A percentile compares a stretch with the other conserved stretches of the same genome.
Evolutionary conservation across 2,113 vertebrate species (phyloP).

Genomic region (Ascaphus truei): DNA sequence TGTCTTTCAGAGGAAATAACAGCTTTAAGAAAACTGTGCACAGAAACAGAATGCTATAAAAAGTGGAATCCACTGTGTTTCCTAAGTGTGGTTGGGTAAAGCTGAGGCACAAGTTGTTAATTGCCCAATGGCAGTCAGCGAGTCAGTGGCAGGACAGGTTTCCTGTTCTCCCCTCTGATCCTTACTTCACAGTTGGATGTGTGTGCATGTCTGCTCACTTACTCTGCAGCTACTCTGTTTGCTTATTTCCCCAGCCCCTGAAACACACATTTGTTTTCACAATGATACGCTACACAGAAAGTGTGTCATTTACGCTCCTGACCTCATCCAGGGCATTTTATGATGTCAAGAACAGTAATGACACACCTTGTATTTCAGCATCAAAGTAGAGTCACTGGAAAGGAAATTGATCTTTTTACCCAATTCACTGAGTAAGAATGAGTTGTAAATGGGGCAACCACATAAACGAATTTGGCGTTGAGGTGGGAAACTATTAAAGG

Average conservation of each 20-base stretch:
- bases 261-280: neutral
- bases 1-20: neutral
- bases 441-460: neutral
- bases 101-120: neutral
- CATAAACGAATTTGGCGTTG: neutral
- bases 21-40: neutral
- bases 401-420: neutral
- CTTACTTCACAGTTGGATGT: neutral
- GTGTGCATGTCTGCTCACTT: neutral
- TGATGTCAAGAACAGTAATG: conserved; percentile 2
- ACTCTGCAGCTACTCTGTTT: neutral
- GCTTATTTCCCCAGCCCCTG: neutral
- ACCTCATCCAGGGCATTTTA: neutral
- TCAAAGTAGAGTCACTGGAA: neutral
- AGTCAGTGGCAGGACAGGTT: neutral
- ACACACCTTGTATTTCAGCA: neutral
- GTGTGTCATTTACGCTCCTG: neutral
- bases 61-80: neutral
- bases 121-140: neutral
- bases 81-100: neutral
- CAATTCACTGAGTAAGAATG: conserved; percentile 12
- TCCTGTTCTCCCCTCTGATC: neutral
- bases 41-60: neutral
- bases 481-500: neutral
- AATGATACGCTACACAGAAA: neutral